Conservation (phyloP, 2,797 vertebrate genomes). For the Danio aesculapii region DNA sequence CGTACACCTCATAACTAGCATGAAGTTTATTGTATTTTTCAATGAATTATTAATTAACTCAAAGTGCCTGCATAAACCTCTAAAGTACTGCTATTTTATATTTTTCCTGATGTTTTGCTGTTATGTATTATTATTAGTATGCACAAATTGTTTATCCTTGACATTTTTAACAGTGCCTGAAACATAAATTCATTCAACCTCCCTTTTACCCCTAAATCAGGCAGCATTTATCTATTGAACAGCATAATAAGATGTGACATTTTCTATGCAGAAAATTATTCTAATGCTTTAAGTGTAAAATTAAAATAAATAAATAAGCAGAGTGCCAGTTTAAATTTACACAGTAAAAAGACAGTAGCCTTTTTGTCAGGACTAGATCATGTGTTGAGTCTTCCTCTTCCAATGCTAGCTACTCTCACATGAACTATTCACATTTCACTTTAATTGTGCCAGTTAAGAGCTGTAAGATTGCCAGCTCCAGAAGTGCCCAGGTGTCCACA, state of each 20-base stretch:
- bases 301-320: not conserved
- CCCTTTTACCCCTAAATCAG: not conserved
- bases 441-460: conserved; percentile 40
- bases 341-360: conserved; percentile 10
- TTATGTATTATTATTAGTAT: too few relatives aligned
- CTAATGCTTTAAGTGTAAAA: conserved; percentile 33
- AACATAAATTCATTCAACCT: not conserved
- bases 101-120: too few relatives aligned
- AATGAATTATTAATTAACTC: too few relatives aligned
- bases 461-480: conserved; percentile 23
- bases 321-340: too few relatives aligned
- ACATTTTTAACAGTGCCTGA: too few relatives aligned
- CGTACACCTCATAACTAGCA: too few relatives aligned
- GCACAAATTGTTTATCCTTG: too few relatives aligned
- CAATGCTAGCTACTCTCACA: conserved; percentile 13
- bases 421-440: conserved; percentile 29
- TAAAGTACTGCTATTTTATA: too few relatives aligned
- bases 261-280: conserved; percentile 18
- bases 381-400: conserved; percentile 18
- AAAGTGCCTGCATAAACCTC: too few relatives aligned
- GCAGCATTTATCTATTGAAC: conserved; percentile 19
- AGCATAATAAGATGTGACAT: conserved; percentile 23
- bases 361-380: conserved; percentile 39
- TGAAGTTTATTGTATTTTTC: too few relatives aligned
- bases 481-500: conserved; percentile 38